Percentiles rank a stretch among this genome's conserved stretches.
These are phyloP conservation scores for Papio anubis DNA, from an alignment of 2,113 vertebrate genomes.

Conservation along the genomic window DNA sequence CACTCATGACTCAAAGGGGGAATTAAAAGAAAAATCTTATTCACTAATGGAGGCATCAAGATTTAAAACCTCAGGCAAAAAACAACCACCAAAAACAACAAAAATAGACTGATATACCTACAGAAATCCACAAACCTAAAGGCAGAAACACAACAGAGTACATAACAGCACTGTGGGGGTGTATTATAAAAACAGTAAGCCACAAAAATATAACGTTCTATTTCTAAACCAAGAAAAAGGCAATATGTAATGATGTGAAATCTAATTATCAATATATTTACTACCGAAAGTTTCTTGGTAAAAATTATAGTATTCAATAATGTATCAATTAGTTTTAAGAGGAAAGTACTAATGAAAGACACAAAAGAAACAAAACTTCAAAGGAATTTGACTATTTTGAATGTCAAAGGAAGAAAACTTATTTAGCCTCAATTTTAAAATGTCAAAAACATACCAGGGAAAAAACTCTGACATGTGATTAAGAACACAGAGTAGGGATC, in stretches of 20 bases:
- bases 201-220: background rate
- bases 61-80: background rate
- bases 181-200: background rate
- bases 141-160: constrained; percentile 26
- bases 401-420: background rate
- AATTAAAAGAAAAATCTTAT: constrained; percentile 12
- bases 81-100: too few relatives aligned
- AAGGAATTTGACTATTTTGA: background rate
- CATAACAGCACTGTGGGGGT: background rate
- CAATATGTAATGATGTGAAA: background rate
- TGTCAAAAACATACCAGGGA: background rate
- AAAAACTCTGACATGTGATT: background rate
- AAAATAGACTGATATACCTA: background rate
- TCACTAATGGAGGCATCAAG: background rate
- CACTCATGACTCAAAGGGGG: background rate
- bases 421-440: background rate
- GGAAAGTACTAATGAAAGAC: constrained; percentile 2
- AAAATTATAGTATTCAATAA: constrained; percentile 19
- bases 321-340: background rate
- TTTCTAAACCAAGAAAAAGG: background rate
- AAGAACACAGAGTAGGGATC: background rate
- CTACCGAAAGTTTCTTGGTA: background rate
- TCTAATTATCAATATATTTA: constrained; percentile 31
- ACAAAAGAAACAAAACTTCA: background rate
- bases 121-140: background rate